phyloP scores from a whole-genome alignment of 2,113 vertebrate genomes.

The Stictonetta naevosa region DNA sequence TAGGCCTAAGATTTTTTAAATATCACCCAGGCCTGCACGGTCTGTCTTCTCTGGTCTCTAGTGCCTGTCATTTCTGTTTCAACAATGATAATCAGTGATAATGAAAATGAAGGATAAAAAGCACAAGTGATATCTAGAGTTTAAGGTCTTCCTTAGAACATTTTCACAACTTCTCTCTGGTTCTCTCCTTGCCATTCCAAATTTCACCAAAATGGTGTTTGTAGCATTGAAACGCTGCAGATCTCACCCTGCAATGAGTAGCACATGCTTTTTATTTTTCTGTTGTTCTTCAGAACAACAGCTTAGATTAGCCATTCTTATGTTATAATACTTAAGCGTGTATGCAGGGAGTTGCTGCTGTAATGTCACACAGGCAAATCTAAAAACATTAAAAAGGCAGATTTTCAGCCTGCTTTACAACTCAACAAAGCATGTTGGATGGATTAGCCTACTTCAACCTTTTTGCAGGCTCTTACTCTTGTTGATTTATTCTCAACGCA shows the following conservation, averaged over 20 bases:
- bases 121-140: rapidly evolving
- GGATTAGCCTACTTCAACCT: background rate
- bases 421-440: background rate
- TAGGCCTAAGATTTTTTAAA: background rate
- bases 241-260: rapidly evolving
- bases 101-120: rapidly evolving
- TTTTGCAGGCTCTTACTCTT: background rate
- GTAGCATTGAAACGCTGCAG: background rate
- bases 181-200: background rate
- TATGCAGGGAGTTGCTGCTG: background rate
- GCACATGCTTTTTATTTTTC: background rate
- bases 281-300: background rate
- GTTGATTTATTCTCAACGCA: background rate
- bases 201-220: background rate
- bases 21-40: background rate
- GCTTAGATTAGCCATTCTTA: background rate
- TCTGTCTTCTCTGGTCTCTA: background rate
- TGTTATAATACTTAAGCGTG: background rate
- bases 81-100: background rate
- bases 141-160: background rate
- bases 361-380: background rate
- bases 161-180: background rate
- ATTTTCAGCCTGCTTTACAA: background rate
- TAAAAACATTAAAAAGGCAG: background rate
- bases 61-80: background rate